phyloP scores from a whole-genome alignment of 2,888 invertebrate genomes.

The Quadroppia sp. region DNA sequence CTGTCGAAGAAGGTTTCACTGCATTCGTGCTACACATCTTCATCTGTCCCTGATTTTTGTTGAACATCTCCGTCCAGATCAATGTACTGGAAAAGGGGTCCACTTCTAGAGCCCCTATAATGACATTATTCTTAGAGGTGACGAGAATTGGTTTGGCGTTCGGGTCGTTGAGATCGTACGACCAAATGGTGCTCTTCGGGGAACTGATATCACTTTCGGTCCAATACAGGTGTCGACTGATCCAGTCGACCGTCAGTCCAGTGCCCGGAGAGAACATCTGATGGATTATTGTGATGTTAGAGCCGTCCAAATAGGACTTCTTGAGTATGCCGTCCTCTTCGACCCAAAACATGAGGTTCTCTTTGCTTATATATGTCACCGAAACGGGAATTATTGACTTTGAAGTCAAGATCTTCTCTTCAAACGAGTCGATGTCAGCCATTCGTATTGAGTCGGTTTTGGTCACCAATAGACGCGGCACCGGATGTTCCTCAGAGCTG shows the following conservation, averaged over 20 bases:
- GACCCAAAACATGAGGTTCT: slow-evolving; percentile 74
- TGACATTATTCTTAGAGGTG: slow-evolving; percentile 49
- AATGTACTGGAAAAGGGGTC: slow-evolving; percentile 67
- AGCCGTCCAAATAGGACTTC: slow-evolving; percentile 60
- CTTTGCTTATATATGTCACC: slow-evolving; percentile 65
- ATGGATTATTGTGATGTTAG: slow-evolving; percentile 51
- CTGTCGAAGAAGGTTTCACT: not conserved
- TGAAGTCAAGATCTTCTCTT: slow-evolving; percentile 45
- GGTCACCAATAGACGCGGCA: slow-evolving; percentile 72
- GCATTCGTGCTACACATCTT: slow-evolving; percentile 59
- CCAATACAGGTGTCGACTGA: slow-evolving; percentile 77
- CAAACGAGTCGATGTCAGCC: slow-evolving; percentile 68
- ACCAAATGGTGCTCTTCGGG: slow-evolving; percentile 54
- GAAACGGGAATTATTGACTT: slow-evolving; percentile 63
- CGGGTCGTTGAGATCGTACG: slow-evolving; percentile 50
- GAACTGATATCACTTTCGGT: slow-evolving; percentile 61
- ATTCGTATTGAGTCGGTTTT: slow-evolving; percentile 66
- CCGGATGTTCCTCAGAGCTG: slow-evolving; percentile 66
- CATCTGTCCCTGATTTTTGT: slow-evolving; percentile 60
- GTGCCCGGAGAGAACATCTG: slow-evolving; percentile 57
- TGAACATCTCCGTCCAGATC: slow-evolving; percentile 68
- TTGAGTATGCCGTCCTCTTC: slow-evolving; percentile 70
- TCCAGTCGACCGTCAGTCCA: slow-evolving; percentile 79
- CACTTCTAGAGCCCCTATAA: slow-evolving; percentile 66
- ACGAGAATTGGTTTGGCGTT: slow-evolving; percentile 48